Base-by-base conservation (phyloP, 2,113 vertebrate genomes). In the Circaetus gallicus region DNA sequence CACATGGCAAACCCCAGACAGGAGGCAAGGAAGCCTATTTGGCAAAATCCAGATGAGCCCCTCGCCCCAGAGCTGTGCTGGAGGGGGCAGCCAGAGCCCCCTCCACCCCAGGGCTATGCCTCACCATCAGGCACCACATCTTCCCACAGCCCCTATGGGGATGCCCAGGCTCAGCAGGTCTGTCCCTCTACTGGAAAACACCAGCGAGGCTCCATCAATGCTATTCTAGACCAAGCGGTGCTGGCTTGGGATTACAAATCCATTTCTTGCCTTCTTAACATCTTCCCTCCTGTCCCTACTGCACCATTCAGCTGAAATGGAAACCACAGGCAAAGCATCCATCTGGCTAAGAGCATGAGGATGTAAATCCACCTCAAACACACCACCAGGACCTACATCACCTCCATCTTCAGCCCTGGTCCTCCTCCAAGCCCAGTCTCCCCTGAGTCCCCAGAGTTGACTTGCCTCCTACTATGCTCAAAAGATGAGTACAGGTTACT, bases 111-210 rank as follows among this genome's bases (percentile, higher is more conserved):
- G 40, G 34, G 79, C 69, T 65, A 15, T 6, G 34, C 20, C 38
- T 80, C 28, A 6, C 14, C 9, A 1, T 14, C 29, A 70, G 70
- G 47, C 10, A 78, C 34, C 7, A 3, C 74, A 42, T 5, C 31
- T 14, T 63, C 66, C 45, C 5, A 1, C 14, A 56, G 59, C 7
- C 12, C 47, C 29, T 21, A 38, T 0, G 0, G 72, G 36, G 50
- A 86, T 13, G 25, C 13, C 15, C 59, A 67, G 82, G 29, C 47
- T 63, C 29, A n/a, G 32, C n/a, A 65, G 70, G 52, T 69, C 43
- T 73, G 31, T 4, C 13, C 10, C 16, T 81, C 14, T 7, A 4
- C 76, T 62, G 38, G 55, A 69, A 66, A 86, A 63, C 61, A 69
- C 20, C 79, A 62, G 67, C 1, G 1, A 62, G 22, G 21, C 12